Base-by-base conservation (phyloP, 2,797 vertebrate genomes). In the Pantherophis vulpinus region DNA sequence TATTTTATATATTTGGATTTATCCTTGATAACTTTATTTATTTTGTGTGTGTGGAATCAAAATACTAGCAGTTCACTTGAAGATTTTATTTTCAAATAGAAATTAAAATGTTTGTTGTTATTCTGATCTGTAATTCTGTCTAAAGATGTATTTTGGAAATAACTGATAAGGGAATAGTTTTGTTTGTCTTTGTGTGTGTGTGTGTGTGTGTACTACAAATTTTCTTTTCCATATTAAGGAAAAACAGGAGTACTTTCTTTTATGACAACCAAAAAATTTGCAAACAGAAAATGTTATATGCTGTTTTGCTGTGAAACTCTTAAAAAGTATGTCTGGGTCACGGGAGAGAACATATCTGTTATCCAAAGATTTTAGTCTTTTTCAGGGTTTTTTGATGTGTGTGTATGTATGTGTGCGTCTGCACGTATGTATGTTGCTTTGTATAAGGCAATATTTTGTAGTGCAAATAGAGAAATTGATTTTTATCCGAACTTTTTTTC, bases 331-430 rank as follows among this genome's bases (percentile, higher is more conserved):
- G 98, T 99, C 98, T 98, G 98, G 98, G 98, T 98, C 97, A 87
- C 95, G 98, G 95, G 97, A 95, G 95, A 96, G 14, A 95, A 96
- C 96, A 98, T 98, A 98, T 98, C 98, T 98, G 98, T 98, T 98
- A 99, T 98, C 98, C 98, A 99, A 99, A 99, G 98, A 99, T 99
- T 98, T 98, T 98, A 98, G 98, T 98, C 98, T 98, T 98, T 99
- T 98, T 98, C 98, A 98, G 98, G 98, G 98, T 98, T 98, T 98
- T 98, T 99, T 98, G 98, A 98, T 98, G 98, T 98, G 98, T 98
- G 56, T 86, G 58, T 86, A 55, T 91, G 98, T 98, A 97, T 98
- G 98, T 99, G 98, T 98, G 98, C 7, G 37, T 51, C 58, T 86
- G 58, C 47, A 98, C 99, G 98, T 98, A 98, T 91, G 74, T 91